A percentile compares a stretch with the other conserved stretches of the same genome.
Conservation (phyloP, 2,797 vertebrate species). For the Limnodromus scolopaceus region DNA sequence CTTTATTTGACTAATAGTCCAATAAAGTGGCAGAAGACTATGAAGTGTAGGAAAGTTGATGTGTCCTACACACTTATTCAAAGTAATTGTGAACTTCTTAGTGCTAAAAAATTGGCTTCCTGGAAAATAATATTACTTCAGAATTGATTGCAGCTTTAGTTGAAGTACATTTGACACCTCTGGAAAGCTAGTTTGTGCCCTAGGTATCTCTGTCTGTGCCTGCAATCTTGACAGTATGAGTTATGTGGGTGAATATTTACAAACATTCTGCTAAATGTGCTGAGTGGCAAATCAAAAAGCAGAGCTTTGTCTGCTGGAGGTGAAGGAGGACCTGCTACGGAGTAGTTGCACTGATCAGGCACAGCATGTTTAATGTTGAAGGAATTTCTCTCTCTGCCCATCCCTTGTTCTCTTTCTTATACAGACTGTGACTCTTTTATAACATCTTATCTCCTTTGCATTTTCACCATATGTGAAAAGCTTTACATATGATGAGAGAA, state of each 20-base stretch:
- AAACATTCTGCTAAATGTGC: not conserved
- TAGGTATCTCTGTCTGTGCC: not conserved
- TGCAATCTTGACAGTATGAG: not conserved
- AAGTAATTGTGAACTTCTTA: not conserved
- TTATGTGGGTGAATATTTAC: slow-evolving; percentile 9
- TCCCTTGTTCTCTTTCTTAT: not conserved
- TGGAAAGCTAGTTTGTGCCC: not conserved
- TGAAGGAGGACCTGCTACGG: not conserved
- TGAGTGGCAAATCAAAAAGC: not conserved
- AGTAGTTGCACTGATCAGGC: not conserved
- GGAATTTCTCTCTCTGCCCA: not conserved
- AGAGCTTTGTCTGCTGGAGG: not conserved
- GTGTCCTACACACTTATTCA: not conserved
- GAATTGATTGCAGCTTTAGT: not conserved
- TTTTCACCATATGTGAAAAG: not conserved
- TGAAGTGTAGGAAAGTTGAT: not conserved
- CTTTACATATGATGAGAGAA: not conserved
- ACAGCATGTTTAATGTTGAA: not conserved
- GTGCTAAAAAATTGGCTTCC: not conserved
- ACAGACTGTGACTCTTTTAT: not conserved
- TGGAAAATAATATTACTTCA: not conserved
- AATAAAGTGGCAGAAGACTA: not conserved
- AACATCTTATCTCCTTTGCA: not conserved
- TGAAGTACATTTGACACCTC: not conserved
- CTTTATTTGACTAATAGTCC: not conserved